Evolutionary conservation across 1,140 invertebrate species (phyloP).

Genomic region (Yoshiicerus persimilis): DNA sequence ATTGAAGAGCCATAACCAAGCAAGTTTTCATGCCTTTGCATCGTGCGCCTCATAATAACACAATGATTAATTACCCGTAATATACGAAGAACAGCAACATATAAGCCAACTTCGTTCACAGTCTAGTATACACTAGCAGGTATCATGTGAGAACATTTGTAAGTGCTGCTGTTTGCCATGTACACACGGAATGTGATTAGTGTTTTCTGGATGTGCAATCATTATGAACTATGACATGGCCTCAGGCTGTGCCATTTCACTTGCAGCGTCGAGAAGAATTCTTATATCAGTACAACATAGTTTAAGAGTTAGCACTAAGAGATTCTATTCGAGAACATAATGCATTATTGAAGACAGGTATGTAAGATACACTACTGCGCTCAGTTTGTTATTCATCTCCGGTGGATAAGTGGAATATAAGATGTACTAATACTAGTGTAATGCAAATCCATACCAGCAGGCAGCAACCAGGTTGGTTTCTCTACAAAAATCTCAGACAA

Average conservation of each 20-base stretch:
- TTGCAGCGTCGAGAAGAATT: background rate
- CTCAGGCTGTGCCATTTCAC: background rate
- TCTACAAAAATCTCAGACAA: background rate
- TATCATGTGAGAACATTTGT: background rate
- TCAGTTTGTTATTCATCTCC: background rate
- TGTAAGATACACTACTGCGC: background rate
- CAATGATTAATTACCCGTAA: conserved; percentile 4
- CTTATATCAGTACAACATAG: background rate
- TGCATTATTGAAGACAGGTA: too few species aligned
- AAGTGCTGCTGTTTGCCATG: background rate
- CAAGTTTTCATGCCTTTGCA: background rate
- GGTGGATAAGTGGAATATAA: background rate
- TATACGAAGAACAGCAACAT: background rate
- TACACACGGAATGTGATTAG: background rate
- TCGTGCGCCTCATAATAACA: background rate
- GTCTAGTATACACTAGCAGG: background rate
- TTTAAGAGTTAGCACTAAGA: too few species aligned
- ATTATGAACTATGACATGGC: background rate
- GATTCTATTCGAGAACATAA: too few species aligned
- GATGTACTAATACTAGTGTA: background rate
- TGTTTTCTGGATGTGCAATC: background rate
- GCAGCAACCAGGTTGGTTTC: background rate
- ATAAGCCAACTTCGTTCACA: background rate
- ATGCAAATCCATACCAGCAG: background rate
- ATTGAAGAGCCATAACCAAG: background rate